These are phyloP conservation scores for Cyphomyrus discorhynchus DNA, from an alignment of 2,113 vertebrate species.

Conservation along the genomic window DNA sequence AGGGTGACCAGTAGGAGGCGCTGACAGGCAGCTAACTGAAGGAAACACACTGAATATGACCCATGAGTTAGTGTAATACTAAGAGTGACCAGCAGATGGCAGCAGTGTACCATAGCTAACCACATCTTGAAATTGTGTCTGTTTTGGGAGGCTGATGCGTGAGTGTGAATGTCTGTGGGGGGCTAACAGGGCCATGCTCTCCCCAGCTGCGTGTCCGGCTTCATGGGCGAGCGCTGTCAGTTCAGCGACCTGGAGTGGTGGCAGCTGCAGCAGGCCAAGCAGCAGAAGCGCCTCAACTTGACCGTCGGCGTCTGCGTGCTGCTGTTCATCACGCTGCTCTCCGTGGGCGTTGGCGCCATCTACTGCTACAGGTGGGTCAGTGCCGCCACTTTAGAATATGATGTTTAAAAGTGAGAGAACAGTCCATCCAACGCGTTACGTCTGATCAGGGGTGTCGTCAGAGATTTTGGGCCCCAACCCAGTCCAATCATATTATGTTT, in stretches of 20 bases:
- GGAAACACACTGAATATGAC: neutral
- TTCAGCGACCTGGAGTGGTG: constrained; percentile 81
- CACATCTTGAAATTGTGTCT: neutral
- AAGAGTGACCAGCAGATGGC: constrained; percentile 48
- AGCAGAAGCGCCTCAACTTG: constrained; percentile 58
- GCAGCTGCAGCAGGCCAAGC: constrained; percentile 65
- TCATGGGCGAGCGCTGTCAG: constrained; percentile 59
- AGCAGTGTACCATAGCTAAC: constrained; percentile 37
- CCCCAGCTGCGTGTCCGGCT: neutral
- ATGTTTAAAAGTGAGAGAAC: neutral
- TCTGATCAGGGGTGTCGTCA: neutral
- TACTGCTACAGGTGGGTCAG: constrained; percentile 68
- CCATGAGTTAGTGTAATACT: neutral
- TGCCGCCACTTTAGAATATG: neutral
- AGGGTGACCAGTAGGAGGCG: neutral
- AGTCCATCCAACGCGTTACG: neutral
- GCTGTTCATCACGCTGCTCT: constrained; percentile 58
- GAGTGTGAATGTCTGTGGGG: neutral
- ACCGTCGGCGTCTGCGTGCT: constrained; percentile 50
- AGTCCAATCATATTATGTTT: neutral
- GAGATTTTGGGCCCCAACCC: neutral
- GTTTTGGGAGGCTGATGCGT: neutral
- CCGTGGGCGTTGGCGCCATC: constrained; percentile 51
- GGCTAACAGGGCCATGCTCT: neutral
- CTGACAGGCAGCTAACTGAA: neutral